These are phyloP conservation scores for Semnornis frantzii DNA, from an alignment of 2,113 vertebrate genomes.

Conservation along the genomic window DNA sequence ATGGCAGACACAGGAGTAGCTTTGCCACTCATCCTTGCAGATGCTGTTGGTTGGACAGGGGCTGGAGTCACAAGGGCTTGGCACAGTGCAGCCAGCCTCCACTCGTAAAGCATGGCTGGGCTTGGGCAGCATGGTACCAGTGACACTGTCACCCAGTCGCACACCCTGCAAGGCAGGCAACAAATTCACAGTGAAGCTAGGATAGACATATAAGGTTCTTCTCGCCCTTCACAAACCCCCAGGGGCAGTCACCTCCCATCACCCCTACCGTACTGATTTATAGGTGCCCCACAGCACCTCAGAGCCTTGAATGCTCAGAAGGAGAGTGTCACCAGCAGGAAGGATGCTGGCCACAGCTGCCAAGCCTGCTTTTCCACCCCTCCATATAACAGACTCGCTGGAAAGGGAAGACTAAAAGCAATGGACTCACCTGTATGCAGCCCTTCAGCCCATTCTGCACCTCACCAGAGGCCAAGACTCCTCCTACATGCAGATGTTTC, in stretches of 20 bases:
- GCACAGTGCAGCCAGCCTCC: constrained; percentile 87
- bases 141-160: constrained; percentile 87
- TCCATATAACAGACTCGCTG: rapidly evolving
- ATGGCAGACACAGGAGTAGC: constrained; percentile 87
- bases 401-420: background rate
- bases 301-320: background rate
- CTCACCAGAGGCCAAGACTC: constrained; percentile 87
- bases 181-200: background rate
- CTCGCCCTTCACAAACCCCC: background rate
- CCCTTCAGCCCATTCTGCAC: constrained; percentile 91
- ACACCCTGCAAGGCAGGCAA: constrained; percentile 82
- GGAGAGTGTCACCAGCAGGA: background rate
- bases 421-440: constrained; percentile 90
- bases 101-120: constrained; percentile 88
- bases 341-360: background rate
- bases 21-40: constrained; percentile 92
- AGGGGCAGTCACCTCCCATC: background rate
- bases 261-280: background rate
- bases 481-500: constrained; percentile 94
- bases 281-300: background rate
- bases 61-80: constrained; percentile 85
- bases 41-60: constrained; percentile 88
- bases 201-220: rapidly evolving
- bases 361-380: background rate
- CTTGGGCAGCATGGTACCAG: constrained; percentile 80